A percentile compares a stretch with the other conserved stretches of the same genome.
These are phyloP conservation scores for Poeciliopsis retropinna DNA, from an alignment of 2,113 vertebrate genomes.

Conservation along the genomic window DNA sequence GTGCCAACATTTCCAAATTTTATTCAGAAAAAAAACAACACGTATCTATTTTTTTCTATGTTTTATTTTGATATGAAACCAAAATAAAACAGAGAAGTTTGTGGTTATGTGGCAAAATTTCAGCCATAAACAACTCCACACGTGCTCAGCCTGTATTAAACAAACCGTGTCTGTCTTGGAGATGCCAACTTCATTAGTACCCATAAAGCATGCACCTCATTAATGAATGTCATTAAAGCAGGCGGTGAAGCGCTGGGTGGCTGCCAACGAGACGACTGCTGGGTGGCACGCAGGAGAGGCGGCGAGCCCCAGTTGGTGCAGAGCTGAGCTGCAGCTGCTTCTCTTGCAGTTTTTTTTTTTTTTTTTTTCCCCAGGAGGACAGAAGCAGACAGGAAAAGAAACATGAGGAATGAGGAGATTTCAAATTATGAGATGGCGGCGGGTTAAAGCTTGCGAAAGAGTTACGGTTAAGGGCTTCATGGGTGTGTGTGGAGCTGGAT, in stretches of 20 bases:
- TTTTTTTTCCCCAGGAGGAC: neutral
- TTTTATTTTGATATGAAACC: too few species aligned
- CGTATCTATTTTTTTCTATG: neutral
- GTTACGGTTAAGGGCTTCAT: neutral
- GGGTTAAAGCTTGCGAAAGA: neutral
- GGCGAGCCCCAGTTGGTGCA: neutral
- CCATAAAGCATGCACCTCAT: slow-evolving; percentile 41
- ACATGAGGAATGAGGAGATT: too few species aligned
- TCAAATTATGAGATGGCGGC: slow-evolving; percentile 16
- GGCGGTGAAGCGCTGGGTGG: slow-evolving; percentile 49
- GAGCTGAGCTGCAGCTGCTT: slow-evolving; percentile 42
- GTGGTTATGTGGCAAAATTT: neutral
- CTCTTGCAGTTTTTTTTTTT: neutral
- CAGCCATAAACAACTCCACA: neutral
- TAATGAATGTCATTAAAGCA: slow-evolving; percentile 60
- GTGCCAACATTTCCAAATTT: neutral
- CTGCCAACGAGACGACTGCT: slow-evolving; percentile 53
- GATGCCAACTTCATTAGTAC: slow-evolving; percentile 48
- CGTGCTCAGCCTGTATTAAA: neutral
- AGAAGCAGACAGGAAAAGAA: neutral
- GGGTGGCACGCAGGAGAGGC: slow-evolving; percentile 21
- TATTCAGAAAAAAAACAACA: neutral
- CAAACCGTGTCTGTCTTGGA: slow-evolving; percentile 10
- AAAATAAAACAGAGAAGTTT: too few species aligned
- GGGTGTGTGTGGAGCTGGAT: slow-evolving; percentile 6